phyloP scores from a whole-genome alignment of 2,113 vertebrate species.

The Hemichromis elongatus region DNA sequence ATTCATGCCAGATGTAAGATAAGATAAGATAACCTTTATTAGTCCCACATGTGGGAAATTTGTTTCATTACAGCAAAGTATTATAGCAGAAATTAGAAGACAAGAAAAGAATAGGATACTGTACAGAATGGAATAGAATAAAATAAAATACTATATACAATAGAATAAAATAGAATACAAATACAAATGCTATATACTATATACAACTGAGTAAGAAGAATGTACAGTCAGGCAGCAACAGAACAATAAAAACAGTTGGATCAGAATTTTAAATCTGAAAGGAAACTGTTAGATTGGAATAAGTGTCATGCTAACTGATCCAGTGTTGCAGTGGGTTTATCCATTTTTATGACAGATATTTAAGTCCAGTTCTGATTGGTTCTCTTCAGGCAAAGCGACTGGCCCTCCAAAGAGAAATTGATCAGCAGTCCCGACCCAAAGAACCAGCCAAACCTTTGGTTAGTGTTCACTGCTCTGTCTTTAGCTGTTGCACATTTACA shows the following conservation, averaged over 20 bases:
- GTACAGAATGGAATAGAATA: no score
- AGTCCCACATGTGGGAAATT: no score
- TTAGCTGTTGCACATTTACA: not conserved
- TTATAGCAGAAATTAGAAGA: no score
- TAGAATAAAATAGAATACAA: no score
- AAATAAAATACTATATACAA: no score
- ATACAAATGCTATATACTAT: no score
- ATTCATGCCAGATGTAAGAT: not conserved
- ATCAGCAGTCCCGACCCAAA: constrained; percentile 9
- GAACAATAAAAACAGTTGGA: not conserved
- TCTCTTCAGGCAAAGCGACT: constrained; percentile 5
- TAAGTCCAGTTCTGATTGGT: not conserved
- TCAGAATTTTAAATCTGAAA: not conserved
- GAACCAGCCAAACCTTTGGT: not conserved
- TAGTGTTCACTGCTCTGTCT: not conserved
- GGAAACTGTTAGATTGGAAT: not conserved
- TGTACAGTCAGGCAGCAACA: not conserved
- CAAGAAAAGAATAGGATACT: no score
- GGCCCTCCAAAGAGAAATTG: constrained; percentile 36
- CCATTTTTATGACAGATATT: not conserved
- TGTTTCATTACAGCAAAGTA: no score
- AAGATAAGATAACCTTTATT: no score
- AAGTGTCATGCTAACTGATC: rapidly evolving
- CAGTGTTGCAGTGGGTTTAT: not conserved
- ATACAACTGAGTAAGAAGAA: no score